These are phyloP conservation scores for Arrhopalites spinosus DNA, from an alignment of 2,888 invertebrate species.

Conservation along the genomic window DNA sequence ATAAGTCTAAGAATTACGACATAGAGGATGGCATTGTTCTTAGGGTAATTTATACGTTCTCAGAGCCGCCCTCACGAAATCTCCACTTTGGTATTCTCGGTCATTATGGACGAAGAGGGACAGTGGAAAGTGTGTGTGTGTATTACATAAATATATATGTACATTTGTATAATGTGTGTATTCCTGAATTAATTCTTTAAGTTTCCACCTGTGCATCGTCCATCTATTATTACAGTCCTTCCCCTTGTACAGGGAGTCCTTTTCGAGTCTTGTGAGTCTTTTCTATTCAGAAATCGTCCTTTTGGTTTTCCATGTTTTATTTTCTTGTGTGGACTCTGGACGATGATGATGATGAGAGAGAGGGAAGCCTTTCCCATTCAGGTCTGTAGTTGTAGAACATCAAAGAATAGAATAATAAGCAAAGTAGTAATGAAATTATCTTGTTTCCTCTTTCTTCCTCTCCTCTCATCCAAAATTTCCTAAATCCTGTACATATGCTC, in stretches of 20 bases:
- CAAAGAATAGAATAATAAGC: slow-evolving; percentile 1
- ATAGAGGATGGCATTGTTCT: slow-evolving; percentile 23
- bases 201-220: slow-evolving; percentile 18
- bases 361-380: not conserved
- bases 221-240: not conserved
- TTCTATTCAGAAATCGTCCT: not conserved
- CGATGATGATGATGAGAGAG: not conserved
- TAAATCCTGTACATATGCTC: not conserved
- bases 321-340: not conserved
- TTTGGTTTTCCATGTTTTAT: not conserved
- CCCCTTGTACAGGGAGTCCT: not conserved
- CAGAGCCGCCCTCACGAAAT: slow-evolving; percentile 28
- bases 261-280: too few relatives aligned
- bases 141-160: not conserved
- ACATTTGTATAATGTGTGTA: not conserved
- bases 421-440: slow-evolving; percentile 8
- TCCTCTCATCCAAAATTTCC: not conserved
- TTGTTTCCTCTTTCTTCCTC: slow-evolving; percentile 2
- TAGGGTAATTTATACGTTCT: slow-evolving; percentile 21
- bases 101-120: slow-evolving; percentile 21
- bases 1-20: not conserved
- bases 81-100: slow-evolving; percentile 9
- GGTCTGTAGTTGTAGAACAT: not conserved
- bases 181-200: not conserved
- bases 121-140: slow-evolving; percentile 2